Percentiles rank a stretch among this genome's conserved stretches.
phyloP scores from a whole-genome alignment of 2,888 invertebrate species.

The Hymenopus coronatus region DNA sequence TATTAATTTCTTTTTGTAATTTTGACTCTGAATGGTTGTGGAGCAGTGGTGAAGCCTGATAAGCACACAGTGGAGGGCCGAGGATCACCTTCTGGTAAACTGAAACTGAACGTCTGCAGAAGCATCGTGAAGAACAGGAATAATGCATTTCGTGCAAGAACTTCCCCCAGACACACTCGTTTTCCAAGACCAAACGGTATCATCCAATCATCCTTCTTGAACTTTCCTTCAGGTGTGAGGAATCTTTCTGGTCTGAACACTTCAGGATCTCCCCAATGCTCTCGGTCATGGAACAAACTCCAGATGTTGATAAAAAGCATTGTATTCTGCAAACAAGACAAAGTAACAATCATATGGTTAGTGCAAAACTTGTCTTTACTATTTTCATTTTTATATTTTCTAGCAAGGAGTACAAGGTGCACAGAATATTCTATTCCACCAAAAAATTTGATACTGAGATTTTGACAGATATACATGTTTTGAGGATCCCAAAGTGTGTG shows the following conservation, averaged over 20 bases:
- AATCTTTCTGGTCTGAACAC: conserved; percentile 36
- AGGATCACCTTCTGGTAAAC: conserved; percentile 29
- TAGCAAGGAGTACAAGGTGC: too few relatives aligned
- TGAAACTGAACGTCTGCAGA: conserved; percentile 34
- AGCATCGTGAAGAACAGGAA: conserved; percentile 35
- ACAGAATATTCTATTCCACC: too few relatives aligned
- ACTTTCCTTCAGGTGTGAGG: conserved; percentile 32
- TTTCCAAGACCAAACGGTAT: conserved; percentile 36
- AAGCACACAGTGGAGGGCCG: conserved; percentile 25
- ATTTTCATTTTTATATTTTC: too few relatives aligned
- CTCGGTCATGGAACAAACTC: conserved; percentile 31
- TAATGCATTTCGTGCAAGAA: conserved; percentile 32
- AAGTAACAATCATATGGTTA: too few relatives aligned
- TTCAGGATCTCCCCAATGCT: conserved; percentile 36
- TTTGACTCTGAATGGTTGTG: conserved; percentile 32
- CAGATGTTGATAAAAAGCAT: conserved; percentile 31
- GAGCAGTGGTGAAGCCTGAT: conserved; percentile 34
- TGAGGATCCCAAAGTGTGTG: too few relatives aligned
- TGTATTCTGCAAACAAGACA: conserved; percentile 28
- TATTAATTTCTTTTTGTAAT: background rate
- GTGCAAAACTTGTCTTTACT: conserved; percentile 25
- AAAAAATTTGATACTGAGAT: too few relatives aligned
- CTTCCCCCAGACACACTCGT: conserved; percentile 35
- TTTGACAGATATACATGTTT: too few relatives aligned
- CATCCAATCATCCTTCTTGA: conserved; percentile 29